phyloP scores from a whole-genome alignment of 2,888 invertebrate genomes.

The Trachelus iudaicus region DNA sequence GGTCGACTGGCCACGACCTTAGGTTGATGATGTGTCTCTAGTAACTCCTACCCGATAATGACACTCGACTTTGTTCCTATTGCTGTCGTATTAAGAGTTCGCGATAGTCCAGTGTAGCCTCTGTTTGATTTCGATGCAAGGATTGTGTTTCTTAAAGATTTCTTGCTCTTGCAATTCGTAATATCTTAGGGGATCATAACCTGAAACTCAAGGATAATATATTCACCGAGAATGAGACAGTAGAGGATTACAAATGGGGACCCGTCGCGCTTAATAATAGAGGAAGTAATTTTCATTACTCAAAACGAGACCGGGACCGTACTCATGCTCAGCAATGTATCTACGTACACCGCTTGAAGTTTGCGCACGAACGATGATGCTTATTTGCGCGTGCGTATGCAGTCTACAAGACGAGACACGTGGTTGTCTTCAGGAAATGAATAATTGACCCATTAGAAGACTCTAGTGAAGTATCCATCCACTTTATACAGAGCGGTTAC shows the following conservation, averaged over 20 bases:
- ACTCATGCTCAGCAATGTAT: conserved; percentile 5
- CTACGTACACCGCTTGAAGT: conserved; percentile 8
- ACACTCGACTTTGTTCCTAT: conserved; percentile 5
- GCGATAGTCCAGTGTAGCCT: not conserved
- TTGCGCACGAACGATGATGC: conserved; percentile 1
- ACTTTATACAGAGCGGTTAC: not conserved
- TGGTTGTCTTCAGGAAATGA: conserved; percentile 38
- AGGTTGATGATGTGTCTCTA: conserved; percentile 35
- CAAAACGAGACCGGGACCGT: conserved; percentile 32
- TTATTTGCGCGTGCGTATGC: not conserved
- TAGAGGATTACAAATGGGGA: not conserved
- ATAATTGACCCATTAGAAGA: conserved; percentile 39
- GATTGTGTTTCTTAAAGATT: not conserved
- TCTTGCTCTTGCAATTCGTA: not conserved
- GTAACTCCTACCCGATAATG: conserved; percentile 32
- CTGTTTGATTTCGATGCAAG: not conserved
- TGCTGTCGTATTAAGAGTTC: not conserved
- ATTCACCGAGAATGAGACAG: not conserved
- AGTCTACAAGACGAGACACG: conserved; percentile 5
- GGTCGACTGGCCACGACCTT: conserved; percentile 42
- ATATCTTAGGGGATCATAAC: not conserved
- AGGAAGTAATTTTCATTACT: conserved; percentile 48
- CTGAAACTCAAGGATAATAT: not conserved
- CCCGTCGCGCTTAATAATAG: conserved; percentile 15
- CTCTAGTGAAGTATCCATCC: not conserved